Base-by-base conservation (phyloP, 2,113 vertebrate species). In the Alethe diademata region DNA sequence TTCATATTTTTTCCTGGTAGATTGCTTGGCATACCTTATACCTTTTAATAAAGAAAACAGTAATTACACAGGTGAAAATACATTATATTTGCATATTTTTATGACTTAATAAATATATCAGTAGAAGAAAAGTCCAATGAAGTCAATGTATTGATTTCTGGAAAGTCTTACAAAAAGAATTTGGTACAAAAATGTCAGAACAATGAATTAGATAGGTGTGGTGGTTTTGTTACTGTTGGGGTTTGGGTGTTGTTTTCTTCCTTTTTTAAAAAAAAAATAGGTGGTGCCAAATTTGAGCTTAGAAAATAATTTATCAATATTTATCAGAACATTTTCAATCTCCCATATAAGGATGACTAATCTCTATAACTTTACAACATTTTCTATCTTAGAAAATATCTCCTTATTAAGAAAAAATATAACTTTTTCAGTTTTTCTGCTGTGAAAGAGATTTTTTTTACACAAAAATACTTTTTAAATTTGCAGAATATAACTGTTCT, bases 171-270 rank as follows among this genome's bases (percentile, higher is more conserved):
- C 4, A 38, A 78, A 53, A 80, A 69, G 3, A 22, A 78, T 81
- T 62, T 86, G 19, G 2, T 60, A 29, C 19, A 56, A 76, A 91
- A 69, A n/a, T 38, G 0, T 36, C 45, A 56, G 4, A 74, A 26
- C 18, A 54, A 54, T 6, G 9, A 12, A 36, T 28, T 60, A 78
- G 9, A 47, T 7, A 54, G 14, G 7, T 54, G 20, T 53, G 7
- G 2, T n/a, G 4, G 5, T 38, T 72, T 72, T 58, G 5, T 40
- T 62, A 33, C 5, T 66, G 0, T 66, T 65, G 33, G 5, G 1
- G 3, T 92, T 73, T 23, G 5, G 16, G 7, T 31, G 14, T n/a
- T 33, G 5, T 6, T 53, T 25, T 74, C 8, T 29, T 38, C 5
- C 3, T 23, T 33, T 33, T 35, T 24, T 43, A 38, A 61, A 40